Percentiles rank a stretch among this genome's conserved stretches.
phyloP scores from a whole-genome alignment of 2,888 invertebrate genomes.

The Opisthograptis luteolata region DNA sequence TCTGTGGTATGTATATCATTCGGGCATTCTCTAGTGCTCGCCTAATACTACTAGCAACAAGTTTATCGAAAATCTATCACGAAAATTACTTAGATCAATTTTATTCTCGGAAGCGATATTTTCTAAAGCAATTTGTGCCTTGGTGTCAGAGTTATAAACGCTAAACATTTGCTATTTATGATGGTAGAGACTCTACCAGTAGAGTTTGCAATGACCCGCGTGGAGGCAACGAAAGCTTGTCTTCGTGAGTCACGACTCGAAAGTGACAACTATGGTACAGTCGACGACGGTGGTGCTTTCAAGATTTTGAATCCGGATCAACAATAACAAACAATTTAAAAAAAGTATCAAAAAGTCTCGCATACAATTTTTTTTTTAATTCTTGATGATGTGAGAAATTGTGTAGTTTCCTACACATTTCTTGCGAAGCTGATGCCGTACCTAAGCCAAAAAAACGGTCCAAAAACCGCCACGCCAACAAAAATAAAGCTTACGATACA shows the following conservation, averaged over 20 bases:
- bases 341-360: no score
- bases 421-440: no score
- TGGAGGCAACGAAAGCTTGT: constrained; percentile 59
- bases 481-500: constrained; percentile 12
- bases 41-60: no score
- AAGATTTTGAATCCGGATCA: constrained; percentile 42
- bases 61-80: no score
- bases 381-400: no score
- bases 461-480: constrained; percentile 4
- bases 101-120: constrained; percentile 26
- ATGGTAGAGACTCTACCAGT: constrained; percentile 24
- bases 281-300: constrained; percentile 46
- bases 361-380: no score
- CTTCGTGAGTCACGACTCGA: constrained; percentile 73
- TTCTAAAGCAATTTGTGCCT: constrained; percentile 39
- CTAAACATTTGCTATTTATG: constrained; percentile 55
- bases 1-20: no score
- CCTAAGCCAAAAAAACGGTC: constrained; percentile 10
- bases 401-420: no score
- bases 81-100: constrained; percentile 28
- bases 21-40: no score
- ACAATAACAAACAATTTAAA: no score
- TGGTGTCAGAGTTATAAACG: constrained; percentile 50
- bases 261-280: constrained; percentile 70
- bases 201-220: constrained; percentile 33